A percentile compares a stretch with the other conserved stretches of the same genome.
These are phyloP conservation scores for Minunthozetes semirufus DNA, from an alignment of 2,888 invertebrate species.

Conservation along the genomic window DNA sequence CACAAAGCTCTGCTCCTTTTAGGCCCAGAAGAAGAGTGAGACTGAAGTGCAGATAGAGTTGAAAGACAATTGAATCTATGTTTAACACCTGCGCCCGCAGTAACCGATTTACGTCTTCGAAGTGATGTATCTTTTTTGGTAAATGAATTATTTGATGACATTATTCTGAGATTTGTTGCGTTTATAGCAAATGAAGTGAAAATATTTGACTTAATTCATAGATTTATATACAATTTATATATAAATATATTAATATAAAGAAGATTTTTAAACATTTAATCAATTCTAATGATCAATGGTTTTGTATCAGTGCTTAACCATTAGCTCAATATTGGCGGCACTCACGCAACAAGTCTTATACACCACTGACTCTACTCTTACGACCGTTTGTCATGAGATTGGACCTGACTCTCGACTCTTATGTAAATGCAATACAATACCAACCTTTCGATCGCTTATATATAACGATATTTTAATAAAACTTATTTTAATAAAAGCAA, in stretches of 20 bases:
- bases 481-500: neutral
- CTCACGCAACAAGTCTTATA: conserved; percentile 23
- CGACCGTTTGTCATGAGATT: neutral
- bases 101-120: conserved; percentile 5
- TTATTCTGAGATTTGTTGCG: neutral
- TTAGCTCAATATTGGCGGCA: neutral
- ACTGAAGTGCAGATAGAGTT: conserved; percentile 18
- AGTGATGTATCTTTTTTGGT: neutral
- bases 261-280: neutral
- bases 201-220: neutral
- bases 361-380: neutral
- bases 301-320: conserved; percentile 10
- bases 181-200: neutral
- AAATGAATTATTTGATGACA: neutral
- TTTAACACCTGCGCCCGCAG: conserved; percentile 10
- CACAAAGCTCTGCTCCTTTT: neutral
- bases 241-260: neutral
- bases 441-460: neutral
- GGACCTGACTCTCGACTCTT: too few species aligned
- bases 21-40: neutral
- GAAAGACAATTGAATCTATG: conserved; percentile 13
- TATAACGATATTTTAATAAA: neutral
- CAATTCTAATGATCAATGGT: neutral
- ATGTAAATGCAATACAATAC: neutral
- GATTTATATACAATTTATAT: neutral